Evolutionary conservation across 2,888 invertebrate genomes (phyloP).

Genomic region (Andrena flavipes): DNA sequence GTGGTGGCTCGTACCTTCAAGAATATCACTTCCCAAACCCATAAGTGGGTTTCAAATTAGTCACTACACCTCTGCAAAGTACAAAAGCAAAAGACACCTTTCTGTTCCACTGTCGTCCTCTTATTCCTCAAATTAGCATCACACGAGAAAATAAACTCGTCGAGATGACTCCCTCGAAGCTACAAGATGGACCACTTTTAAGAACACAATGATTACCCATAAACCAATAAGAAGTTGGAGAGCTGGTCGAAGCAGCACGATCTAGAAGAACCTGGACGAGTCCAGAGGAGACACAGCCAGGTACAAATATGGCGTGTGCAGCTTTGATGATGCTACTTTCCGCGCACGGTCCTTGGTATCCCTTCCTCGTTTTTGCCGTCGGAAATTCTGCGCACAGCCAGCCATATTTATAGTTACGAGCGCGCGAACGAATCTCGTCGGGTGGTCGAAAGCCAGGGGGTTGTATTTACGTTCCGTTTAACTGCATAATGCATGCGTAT

Average conservation of each 20-base stretch:
- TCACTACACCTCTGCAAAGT: neutral
- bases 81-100: neutral
- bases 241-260: neutral
- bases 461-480: constrained; percentile 72
- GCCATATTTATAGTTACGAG: constrained; percentile 49
- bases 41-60: too few species aligned
- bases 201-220: constrained; percentile 16
- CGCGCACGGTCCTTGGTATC: constrained; percentile 32
- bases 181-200: neutral
- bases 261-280: constrained; percentile 21
- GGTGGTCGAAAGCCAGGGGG: constrained; percentile 63
- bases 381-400: constrained; percentile 18
- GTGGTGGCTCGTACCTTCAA: too few species aligned
- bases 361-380: constrained; percentile 43
- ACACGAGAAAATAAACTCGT: neutral
- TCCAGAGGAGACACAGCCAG: constrained; percentile 23
- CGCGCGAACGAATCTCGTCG: constrained; percentile 61
- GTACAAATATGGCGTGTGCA: constrained; percentile 56
- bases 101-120: neutral
- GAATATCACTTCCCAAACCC: too few species aligned
- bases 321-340: constrained; percentile 47
- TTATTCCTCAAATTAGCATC: neutral
- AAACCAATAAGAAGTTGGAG: constrained; percentile 15
- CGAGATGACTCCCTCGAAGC: neutral
- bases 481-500: constrained; percentile 73